Evolutionary conservation across 2,888 invertebrate species (phyloP).

Genomic region (Acanthosoma haemorrhoidale): DNA sequence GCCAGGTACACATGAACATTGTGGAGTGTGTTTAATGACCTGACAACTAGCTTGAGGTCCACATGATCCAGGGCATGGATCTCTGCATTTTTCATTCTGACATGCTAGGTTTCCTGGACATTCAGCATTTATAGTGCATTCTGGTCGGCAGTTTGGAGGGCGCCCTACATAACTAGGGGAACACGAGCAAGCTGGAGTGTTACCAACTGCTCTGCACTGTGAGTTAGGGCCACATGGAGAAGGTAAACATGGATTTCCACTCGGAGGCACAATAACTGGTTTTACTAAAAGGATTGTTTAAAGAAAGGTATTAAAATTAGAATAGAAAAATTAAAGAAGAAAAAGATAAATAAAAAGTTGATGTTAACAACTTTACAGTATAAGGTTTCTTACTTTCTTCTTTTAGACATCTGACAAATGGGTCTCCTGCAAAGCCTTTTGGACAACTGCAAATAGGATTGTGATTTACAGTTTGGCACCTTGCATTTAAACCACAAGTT

Average conservation of each 20-base stretch:
- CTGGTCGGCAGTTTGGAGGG: conserved; percentile 79
- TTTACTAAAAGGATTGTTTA: conserved; percentile 49
- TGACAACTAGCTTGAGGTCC: conserved; percentile 70
- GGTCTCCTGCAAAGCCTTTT: conserved; percentile 70
- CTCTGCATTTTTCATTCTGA: conserved; percentile 71
- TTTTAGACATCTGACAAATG: conserved; percentile 68
- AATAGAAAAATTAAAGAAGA: not conserved
- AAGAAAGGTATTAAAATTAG: not conserved
- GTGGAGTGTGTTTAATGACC: conserved; percentile 76
- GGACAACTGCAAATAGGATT: conserved; percentile 80
- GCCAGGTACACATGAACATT: conserved; percentile 73
- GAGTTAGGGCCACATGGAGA: conserved; percentile 81
- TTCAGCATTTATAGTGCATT: conserved; percentile 78
- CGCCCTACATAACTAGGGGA: conserved; percentile 71
- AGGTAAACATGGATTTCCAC: conserved; percentile 69
- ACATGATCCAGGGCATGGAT: conserved; percentile 81
- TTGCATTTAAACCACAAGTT: conserved; percentile 74
- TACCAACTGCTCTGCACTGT: conserved; percentile 69
- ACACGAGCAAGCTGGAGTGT: conserved; percentile 75
- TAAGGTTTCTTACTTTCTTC: conserved; percentile 58
- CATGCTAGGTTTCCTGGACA: conserved; percentile 80
- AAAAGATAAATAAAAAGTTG: not conserved
- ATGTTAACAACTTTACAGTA: not conserved
- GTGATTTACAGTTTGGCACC: conserved; percentile 78
- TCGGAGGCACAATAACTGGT: conserved; percentile 49